Percentiles rank a stretch among this genome's conserved stretches.
phyloP scores from a whole-genome alignment of 2,888 invertebrate genomes.

The Patella caerulea region DNA sequence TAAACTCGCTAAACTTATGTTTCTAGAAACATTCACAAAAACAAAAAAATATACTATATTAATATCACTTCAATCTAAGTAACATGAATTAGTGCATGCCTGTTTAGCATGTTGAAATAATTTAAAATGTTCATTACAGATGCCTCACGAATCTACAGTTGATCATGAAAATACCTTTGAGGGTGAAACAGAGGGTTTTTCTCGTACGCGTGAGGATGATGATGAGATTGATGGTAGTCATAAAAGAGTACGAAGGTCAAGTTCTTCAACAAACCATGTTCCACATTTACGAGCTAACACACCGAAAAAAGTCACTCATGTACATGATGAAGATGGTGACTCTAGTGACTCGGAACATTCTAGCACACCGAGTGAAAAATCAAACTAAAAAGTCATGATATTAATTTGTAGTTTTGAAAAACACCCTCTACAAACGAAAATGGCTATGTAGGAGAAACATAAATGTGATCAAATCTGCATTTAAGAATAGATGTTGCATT shows the following conservation, averaged over 20 bases:
- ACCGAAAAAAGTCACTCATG: slow-evolving; percentile 32
- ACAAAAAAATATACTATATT: no score
- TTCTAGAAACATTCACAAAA: no score
- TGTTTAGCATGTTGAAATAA: no score
- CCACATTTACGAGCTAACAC: slow-evolving; percentile 31
- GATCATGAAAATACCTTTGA: slow-evolving; percentile 81
- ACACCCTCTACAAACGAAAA: no score
- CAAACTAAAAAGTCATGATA: not conserved
- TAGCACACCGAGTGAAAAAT: slow-evolving; percentile 17
- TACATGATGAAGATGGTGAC: slow-evolving; percentile 35
- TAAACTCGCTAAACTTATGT: no score
- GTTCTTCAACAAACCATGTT: slow-evolving; percentile 27
- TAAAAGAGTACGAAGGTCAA: slow-evolving; percentile 13
- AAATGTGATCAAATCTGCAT: no score
- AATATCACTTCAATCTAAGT: no score
- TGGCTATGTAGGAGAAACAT: no score
- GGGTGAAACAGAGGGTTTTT: slow-evolving; percentile 10
- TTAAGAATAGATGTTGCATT: no score
- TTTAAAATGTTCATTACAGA: slow-evolving; percentile 71
- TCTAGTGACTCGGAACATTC: slow-evolving; percentile 28
- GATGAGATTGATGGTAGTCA: not conserved
- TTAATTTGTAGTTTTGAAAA: no score
- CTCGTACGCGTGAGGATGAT: not conserved
- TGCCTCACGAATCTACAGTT: slow-evolving; percentile 99
- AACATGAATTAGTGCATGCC: no score